A percentile compares a stretch with the other conserved stretches of the same genome.
Conservation (phyloP, 1,140 invertebrate genomes). For the Coenobita brevimanus region DNA sequence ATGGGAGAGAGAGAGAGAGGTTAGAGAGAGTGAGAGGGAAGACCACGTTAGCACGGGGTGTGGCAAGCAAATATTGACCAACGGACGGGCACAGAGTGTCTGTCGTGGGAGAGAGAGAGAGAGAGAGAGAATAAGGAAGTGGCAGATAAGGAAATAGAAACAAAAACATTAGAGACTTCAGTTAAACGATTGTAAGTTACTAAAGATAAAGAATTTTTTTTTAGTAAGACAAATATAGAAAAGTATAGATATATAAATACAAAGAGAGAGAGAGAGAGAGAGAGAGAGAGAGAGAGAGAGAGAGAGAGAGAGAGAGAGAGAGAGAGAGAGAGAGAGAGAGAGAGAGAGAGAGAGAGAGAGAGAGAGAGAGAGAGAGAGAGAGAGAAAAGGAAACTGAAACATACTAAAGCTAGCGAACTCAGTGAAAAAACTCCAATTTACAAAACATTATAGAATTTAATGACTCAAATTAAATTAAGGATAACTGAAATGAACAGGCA, state of each 20-base stretch:
- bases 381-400: neutral
- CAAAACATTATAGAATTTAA: neutral
- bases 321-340: neutral
- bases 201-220: neutral
- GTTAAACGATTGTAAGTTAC: neutral
- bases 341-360: neutral
- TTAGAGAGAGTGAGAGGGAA: neutral
- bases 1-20: neutral
- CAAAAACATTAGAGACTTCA: neutral
- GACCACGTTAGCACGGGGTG: constrained; percentile 56
- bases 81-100: constrained; percentile 45
- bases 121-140: neutral
- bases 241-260: neutral
- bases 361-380: neutral
- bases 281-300: neutral
- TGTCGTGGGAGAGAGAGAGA: constrained; percentile 9
- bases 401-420: neutral
- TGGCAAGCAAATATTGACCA: constrained; percentile 60
- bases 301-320: neutral
- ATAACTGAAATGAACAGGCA: too few species aligned
- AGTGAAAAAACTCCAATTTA: neutral
- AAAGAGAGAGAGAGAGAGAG: neutral
- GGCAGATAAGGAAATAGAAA: neutral
- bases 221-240: neutral
- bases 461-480: too few species aligned